Conservation (phyloP, 2,888 invertebrate genomes). For the Mellilla xanthometata region DNA sequence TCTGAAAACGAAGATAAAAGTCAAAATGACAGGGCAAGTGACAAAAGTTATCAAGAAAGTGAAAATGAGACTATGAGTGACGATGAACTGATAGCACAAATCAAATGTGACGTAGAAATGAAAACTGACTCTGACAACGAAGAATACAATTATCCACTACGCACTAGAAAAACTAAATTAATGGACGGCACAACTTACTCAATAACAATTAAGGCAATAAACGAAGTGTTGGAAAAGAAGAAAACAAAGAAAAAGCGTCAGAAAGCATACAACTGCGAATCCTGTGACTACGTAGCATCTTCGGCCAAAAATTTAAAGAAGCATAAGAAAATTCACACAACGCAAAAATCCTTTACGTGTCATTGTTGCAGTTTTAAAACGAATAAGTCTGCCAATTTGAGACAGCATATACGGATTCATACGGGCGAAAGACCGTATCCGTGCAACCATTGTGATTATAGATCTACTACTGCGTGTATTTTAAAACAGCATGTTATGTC, state of each 20-base stretch:
- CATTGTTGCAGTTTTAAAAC: background rate
- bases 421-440: conserved; percentile 2
- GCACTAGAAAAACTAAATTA: background rate
- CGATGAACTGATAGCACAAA: no score
- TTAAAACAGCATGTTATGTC: conserved; percentile 5
- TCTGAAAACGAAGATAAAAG: no score
- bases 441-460: conserved; percentile 7
- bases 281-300: background rate
- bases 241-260: background rate
- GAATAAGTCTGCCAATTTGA: background rate
- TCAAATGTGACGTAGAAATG: background rate
- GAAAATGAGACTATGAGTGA: no score
- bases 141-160: conserved; percentile 1
- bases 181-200: background rate
- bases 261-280: conserved; percentile 1
- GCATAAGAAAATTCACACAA: background rate
- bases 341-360: background rate
- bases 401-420: conserved; percentile 2
- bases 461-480: background rate
- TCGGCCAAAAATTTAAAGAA: background rate
- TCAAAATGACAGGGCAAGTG: no score
- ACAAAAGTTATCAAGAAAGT: no score
- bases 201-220: conserved; percentile 4
- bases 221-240: conserved; percentile 2
- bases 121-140: background rate